Percentiles rank a stretch among this genome's conserved stretches.
Evolutionary conservation across 2,797 vertebrate genomes (phyloP).

Genomic region (Acropternis orthonyx): DNA sequence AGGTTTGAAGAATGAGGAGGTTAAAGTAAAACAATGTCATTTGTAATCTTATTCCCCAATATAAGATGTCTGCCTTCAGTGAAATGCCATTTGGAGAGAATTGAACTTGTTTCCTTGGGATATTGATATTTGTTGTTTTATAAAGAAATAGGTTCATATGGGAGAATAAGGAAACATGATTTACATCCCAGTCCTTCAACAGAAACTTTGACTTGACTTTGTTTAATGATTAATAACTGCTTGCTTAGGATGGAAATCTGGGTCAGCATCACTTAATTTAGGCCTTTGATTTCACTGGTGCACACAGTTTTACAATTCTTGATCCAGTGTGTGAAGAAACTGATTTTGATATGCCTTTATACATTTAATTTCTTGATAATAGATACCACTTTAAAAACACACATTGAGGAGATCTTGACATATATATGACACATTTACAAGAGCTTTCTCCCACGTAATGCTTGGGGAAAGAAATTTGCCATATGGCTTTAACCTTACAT

Average conservation of each 20-base stretch:
- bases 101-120: background rate
- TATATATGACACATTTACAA: background rate
- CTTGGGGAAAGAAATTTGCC: background rate
- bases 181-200: background rate
- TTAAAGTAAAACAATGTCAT: background rate
- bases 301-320: background rate
- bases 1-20: background rate
- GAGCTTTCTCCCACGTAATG: background rate
- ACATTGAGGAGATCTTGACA: background rate
- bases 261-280: background rate
- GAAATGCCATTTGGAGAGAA: background rate
- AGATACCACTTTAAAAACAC: background rate
- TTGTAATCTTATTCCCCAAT: background rate
- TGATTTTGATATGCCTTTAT: background rate
- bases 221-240: background rate
- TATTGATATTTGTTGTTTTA: background rate
- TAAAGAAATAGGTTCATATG: background rate
- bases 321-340: background rate
- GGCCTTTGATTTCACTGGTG: background rate
- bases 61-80: background rate
- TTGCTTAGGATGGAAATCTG: background rate
- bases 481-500: slow-evolving; percentile 10
- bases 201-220: background rate
- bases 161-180: background rate
- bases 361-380: background rate